Conservation (phyloP, 53 echinoderm and acorn worm species). For the Stichopus horrens region DNA sequence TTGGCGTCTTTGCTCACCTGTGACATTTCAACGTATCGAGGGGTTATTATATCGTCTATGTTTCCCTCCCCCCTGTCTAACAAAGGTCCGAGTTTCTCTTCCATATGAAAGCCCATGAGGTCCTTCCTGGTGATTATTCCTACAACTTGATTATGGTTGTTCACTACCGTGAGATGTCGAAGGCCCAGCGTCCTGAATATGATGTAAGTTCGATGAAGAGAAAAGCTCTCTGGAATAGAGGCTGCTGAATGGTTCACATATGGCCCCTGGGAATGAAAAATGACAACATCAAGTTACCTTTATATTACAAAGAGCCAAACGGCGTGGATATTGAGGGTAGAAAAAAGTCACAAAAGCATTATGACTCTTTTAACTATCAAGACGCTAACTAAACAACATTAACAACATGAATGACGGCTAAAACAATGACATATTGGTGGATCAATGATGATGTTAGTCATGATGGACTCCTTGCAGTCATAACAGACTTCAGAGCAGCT, state of each 20-base stretch:
- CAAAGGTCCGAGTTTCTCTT: conserved; percentile 73
- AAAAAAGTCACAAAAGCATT: too few relatives aligned
- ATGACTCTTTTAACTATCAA: too few relatives aligned
- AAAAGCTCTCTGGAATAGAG: conserved; percentile 85
- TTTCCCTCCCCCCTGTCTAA: conserved; percentile 53
- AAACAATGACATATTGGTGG: too few relatives aligned
- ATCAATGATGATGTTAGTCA: too few relatives aligned
- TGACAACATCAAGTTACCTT: too few relatives aligned
- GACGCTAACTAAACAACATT: too few relatives aligned
- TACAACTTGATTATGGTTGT: conserved; percentile 76
- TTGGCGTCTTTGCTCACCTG: conserved; percentile 35
- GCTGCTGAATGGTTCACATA: conserved; percentile 93
- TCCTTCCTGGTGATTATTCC: conserved; percentile 96
- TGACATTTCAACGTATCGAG: conserved; percentile 37
- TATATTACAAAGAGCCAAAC: too few relatives aligned
- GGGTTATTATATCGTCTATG: conserved; percentile 42
- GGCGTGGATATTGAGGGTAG: too few relatives aligned
- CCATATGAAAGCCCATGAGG: conserved; percentile 90
- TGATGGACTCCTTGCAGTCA: too few relatives aligned
- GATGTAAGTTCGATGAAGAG: conserved; percentile 95
- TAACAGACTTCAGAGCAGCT: too few relatives aligned
- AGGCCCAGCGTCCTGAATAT: conserved; percentile 94
- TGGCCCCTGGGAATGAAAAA: conserved; percentile 55
- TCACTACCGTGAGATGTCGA: conserved; percentile 91
- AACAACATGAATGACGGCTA: too few relatives aligned